Conservation (phyloP, 2,797 vertebrate genomes). For the Myripristis murdjan region DNA sequence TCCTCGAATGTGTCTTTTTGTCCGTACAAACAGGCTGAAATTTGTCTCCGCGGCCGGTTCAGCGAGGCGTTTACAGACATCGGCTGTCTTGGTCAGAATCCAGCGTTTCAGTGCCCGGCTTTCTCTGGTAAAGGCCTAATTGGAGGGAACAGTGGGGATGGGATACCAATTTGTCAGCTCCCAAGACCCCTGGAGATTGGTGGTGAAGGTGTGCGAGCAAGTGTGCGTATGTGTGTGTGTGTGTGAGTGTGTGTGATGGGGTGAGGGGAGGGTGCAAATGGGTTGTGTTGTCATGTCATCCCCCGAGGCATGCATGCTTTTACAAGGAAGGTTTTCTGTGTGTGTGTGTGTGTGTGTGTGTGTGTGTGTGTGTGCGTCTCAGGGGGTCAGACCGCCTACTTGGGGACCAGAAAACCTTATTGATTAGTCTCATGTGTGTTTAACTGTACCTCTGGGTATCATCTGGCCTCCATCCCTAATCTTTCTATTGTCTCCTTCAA, state of each 20-base stretch:
- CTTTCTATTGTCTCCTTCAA: slow-evolving; percentile 46
- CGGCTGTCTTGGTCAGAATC: neutral
- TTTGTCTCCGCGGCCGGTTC: too few relatives aligned
- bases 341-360: slow-evolving; percentile 4
- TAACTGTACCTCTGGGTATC: slow-evolving; percentile 59
- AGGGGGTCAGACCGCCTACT: slow-evolving; percentile 12
- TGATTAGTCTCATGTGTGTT: slow-evolving; percentile 65
- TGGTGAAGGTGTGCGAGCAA: slow-evolving; percentile 29
- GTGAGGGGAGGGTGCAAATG: slow-evolving; percentile 17
- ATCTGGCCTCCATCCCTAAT: slow-evolving; percentile 42
- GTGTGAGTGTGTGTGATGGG: slow-evolving; percentile 37
- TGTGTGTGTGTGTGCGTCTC: slow-evolving; percentile 13
- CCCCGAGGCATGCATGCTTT: slow-evolving; percentile 8
- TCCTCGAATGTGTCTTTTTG: too few relatives aligned
- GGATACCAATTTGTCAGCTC: slow-evolving; percentile 47
- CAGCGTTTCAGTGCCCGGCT: neutral
- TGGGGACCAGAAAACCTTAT: slow-evolving; percentile 40
- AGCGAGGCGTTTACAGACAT: too few relatives aligned
- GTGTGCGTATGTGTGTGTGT: slow-evolving; percentile 30
- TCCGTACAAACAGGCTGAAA: too few relatives aligned
- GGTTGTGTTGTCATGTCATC: slow-evolving; percentile 36
- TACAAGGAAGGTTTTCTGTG: neutral
- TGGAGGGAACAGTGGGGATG: slow-evolving; percentile 31
- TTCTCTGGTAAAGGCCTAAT: slow-evolving; percentile 2
- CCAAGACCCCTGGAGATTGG: slow-evolving; percentile 24